These are phyloP conservation scores for Arenaria interpres DNA, from an alignment of 2,113 vertebrate genomes.

Conservation along the genomic window DNA sequence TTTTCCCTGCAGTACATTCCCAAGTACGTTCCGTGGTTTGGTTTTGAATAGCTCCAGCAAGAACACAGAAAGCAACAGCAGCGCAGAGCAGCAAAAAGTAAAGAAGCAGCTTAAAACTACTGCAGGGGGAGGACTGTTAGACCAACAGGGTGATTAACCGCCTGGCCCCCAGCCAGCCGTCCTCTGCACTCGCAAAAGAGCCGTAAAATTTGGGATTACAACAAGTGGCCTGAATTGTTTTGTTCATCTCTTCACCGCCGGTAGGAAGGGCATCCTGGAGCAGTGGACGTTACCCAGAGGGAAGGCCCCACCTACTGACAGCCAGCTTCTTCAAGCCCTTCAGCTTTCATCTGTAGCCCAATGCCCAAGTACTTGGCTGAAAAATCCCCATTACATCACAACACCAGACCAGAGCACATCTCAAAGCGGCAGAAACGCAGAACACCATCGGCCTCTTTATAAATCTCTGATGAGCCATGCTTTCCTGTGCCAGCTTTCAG, in stretches of 20 bases:
- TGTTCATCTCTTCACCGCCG: neutral
- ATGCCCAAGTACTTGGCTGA: neutral
- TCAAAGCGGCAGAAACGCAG: neutral
- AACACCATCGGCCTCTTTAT: neutral
- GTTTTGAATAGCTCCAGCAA: neutral
- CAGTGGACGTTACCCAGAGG: neutral
- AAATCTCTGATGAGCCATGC: neutral
- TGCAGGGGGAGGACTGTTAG: no score
- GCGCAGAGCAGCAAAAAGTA: neutral
- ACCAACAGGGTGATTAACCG: neutral
- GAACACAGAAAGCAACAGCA: neutral
- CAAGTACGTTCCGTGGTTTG: fast-evolving
- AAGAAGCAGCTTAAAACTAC: neutral
- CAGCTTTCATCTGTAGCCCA: neutral
- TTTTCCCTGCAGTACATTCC: neutral
- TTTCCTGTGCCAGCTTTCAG: neutral
- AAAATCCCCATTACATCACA: neutral
- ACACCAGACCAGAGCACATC: neutral
- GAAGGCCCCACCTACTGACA: neutral
- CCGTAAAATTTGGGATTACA: neutral
- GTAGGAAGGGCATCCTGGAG: fast-evolving
- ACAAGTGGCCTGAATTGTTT: neutral
- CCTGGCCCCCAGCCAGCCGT: neutral
- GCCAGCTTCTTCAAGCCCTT: neutral
- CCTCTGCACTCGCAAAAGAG: neutral